A percentile compares a stretch with the other conserved stretches of the same genome.
Evolutionary conservation across 2,888 invertebrate genomes (phyloP).

Genomic region (Sinelater perroti): DNA sequence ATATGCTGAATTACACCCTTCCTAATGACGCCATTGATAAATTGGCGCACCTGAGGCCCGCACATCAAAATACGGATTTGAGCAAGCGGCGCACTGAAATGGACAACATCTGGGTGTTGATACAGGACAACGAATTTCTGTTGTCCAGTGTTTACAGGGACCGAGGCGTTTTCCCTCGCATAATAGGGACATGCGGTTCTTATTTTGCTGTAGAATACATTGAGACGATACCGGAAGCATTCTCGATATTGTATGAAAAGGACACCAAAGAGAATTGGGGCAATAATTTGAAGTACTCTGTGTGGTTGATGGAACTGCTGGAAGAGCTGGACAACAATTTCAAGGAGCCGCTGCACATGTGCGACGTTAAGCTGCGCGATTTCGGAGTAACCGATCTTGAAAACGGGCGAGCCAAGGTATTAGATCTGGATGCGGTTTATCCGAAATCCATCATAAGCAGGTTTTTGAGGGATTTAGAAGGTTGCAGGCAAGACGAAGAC

Average conservation of each 20-base stretch:
- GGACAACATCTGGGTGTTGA: slow-evolving; percentile 69
- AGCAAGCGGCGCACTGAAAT: slow-evolving; percentile 63
- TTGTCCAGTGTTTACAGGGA: slow-evolving; percentile 68
- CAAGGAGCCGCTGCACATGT: slow-evolving; percentile 70
- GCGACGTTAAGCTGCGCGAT: slow-evolving; percentile 74
- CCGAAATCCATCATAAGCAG: slow-evolving; percentile 65
- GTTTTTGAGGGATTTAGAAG: slow-evolving; percentile 59
- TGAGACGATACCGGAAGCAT: slow-evolving; percentile 64
- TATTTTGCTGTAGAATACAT: slow-evolving; percentile 73
- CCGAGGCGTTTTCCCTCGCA: slow-evolving; percentile 70
- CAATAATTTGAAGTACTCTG: slow-evolving; percentile 64
- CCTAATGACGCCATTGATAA: slow-evolving; percentile 62
- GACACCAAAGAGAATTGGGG: slow-evolving; percentile 68
- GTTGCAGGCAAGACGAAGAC: slow-evolving; percentile 68
- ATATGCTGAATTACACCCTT: slow-evolving; percentile 66
- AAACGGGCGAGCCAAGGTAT: slow-evolving; percentile 65
- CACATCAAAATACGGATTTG: slow-evolving; percentile 59
- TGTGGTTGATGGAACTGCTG: slow-evolving; percentile 70
- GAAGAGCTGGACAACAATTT: slow-evolving; percentile 67
- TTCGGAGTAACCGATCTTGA: slow-evolving; percentile 67
- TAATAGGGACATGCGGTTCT: slow-evolving; percentile 73
- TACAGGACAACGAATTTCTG: slow-evolving; percentile 74
- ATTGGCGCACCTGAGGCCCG: slow-evolving; percentile 62
- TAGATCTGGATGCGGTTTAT: slow-evolving; percentile 72
- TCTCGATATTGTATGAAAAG: slow-evolving; percentile 63